phyloP scores from a whole-genome alignment of 2,113 vertebrate species.

The Dicerorhinus sumatrensis region DNA sequence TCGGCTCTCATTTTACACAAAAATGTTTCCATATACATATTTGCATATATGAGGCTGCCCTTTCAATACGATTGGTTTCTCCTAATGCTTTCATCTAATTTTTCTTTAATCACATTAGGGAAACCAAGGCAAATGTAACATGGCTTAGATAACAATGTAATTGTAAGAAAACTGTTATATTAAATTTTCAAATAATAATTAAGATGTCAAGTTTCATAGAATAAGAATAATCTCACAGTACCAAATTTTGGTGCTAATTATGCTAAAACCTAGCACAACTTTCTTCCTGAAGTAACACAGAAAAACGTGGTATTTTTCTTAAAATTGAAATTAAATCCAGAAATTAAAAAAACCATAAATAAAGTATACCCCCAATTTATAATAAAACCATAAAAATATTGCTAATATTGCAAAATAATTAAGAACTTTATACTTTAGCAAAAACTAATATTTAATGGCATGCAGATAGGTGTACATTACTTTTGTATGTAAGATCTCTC shows the following conservation, averaged over 20 bases:
- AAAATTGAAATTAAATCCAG: background rate
- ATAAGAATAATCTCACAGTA: background rate
- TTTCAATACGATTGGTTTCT: background rate
- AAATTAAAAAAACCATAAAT: background rate
- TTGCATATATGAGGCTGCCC: background rate
- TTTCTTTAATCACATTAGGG: background rate
- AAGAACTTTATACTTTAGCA: background rate
- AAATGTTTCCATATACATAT: background rate
- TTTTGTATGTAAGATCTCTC: background rate
- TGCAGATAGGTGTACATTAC: background rate
- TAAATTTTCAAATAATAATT: background rate
- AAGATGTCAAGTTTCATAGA: background rate
- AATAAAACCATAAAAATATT: background rate
- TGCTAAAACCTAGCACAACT: background rate
- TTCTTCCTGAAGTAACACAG: background rate
- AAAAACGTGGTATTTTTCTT: background rate
- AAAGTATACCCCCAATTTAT: background rate
- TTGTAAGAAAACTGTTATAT: background rate
- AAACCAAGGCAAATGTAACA: background rate
- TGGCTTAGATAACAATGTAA: background rate
- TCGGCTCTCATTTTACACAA: background rate
- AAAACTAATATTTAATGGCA: constrained; percentile 18
- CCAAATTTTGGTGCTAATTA: background rate
- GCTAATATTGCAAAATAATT: background rate
- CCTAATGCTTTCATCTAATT: background rate